phyloP scores from a whole-genome alignment of 2,113 vertebrate genomes.

The Salvator merianae region DNA sequence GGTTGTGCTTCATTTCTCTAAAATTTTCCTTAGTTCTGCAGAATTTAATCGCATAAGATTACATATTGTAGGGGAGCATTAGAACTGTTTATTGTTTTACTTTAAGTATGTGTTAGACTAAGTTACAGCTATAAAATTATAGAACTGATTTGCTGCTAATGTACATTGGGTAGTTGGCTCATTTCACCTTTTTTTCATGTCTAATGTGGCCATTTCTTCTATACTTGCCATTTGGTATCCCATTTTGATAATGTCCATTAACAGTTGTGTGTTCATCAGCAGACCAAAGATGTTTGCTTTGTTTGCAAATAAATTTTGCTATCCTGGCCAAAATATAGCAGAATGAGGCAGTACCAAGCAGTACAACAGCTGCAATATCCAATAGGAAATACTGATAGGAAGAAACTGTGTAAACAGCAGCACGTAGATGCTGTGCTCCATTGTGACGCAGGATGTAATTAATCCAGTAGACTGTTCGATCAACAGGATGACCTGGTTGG shows the following conservation, averaged over 20 bases:
- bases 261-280: slow-evolving; percentile 71
- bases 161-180: slow-evolving; percentile 65
- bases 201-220: slow-evolving; percentile 91
- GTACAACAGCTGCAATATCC: slow-evolving; percentile 83
- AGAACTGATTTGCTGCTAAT: slow-evolving; percentile 64
- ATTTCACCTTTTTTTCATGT: slow-evolving; percentile 94
- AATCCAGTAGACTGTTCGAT: slow-evolving; percentile 94
- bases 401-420: slow-evolving; percentile 88
- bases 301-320: slow-evolving; percentile 71
- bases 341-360: slow-evolving; percentile 71
- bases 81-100: slow-evolving; percentile 73
- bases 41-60: slow-evolving; percentile 73
- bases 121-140: slow-evolving; percentile 75
- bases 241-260: slow-evolving; percentile 94
- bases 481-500: slow-evolving; percentile 92
- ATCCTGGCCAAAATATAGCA: slow-evolving; percentile 75
- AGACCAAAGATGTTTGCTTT: slow-evolving; percentile 66
- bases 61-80: slow-evolving; percentile 69
- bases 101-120: slow-evolving; percentile 80
- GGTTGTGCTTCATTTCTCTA: slow-evolving; percentile 72
- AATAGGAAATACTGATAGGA: slow-evolving; percentile 93
- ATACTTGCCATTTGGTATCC: slow-evolving; percentile 90
- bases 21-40: slow-evolving; percentile 63
- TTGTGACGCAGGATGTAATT: slow-evolving; percentile 92
- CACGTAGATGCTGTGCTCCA: slow-evolving; percentile 90